Evolutionary conservation across 2,888 invertebrate genomes (phyloP), one percentile per base, ranked within the genome.

Genomic region (Yponomeuta cagnagella): DNA sequence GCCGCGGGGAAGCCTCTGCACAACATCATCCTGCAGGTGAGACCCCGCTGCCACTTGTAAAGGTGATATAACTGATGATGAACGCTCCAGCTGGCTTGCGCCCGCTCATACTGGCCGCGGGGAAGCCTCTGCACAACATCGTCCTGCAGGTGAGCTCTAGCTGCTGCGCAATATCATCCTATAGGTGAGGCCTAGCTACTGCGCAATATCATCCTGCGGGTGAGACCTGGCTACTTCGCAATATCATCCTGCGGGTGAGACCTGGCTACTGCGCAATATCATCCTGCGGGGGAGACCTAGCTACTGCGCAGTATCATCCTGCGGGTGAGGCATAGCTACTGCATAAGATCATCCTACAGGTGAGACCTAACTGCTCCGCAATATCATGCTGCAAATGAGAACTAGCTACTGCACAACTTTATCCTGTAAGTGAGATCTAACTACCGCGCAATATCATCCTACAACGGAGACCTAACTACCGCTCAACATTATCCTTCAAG

Each of bases 21-120:
- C 74, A 90, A 90, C 72, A 86, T 90, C 58, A 89, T 90, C 75
- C 73, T 91, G 68, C 91, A 90, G 88, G 91, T 87, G 71, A 71
- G 63, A 31, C 65, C 43, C 8, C 3, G 43, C 43, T 43, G 8
- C 43, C 43, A 8, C 37, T 37, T 37, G 37, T 37, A 37, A 2
- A 37, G 37, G 2, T 4, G 37, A 2, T 37, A 37, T 37, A 37
- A 37, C 2, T 2, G 37, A 37, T 37, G 5, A 37, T 37, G 4
- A 37, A 4, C 2, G 37, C 37, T 4, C 37, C 37, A 5, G 4
- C 37, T 37, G 37, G 5, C 37, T 37, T 4, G 37, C 4, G 90
- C 0, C 90, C 90, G 1, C 78, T 90, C 69, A 78, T 90, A 43
- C 82, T 91, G 23, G 81, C 89, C 1, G 74, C 88, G 10, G 82